Conservation (phyloP, 2,113 vertebrate genomes). For the Oxygymnocypris stewartii region DNA sequence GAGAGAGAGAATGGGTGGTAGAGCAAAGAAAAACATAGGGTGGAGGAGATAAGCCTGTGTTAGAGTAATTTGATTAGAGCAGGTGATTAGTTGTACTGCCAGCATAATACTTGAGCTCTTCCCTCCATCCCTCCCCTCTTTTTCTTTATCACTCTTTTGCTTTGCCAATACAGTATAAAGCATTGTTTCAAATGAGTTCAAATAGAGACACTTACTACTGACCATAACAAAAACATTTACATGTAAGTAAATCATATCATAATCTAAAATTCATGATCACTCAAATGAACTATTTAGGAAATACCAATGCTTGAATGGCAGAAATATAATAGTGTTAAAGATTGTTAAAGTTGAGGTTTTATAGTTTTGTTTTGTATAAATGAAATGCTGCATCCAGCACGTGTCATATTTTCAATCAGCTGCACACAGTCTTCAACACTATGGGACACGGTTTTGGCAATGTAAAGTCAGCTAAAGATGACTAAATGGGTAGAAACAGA, state of each 20-base stretch:
- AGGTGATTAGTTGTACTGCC: conserved; percentile 50
- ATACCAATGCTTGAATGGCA: not conserved
- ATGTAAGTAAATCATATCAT: not conserved
- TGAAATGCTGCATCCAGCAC: not conserved
- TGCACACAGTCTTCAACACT: not conserved
- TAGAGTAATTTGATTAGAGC: conserved; percentile 50
- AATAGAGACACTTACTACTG: not conserved
- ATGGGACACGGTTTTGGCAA: not conserved
- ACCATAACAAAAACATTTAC: not conserved
- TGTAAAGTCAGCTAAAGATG: not conserved
- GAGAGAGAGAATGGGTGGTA: not conserved
- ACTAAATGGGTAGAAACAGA: not conserved
- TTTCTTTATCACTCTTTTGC: conserved; percentile 14
- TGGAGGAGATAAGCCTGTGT: conserved; percentile 30
- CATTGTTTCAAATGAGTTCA: not conserved
- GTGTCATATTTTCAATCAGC: not conserved
- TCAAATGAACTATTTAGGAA: not conserved
- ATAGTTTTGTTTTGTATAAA: not conserved
- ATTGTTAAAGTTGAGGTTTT: not conserved
- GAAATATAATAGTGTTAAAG: not conserved
- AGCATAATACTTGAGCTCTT: conserved; percentile 29
- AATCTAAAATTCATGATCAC: not conserved
- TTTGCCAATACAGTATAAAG: conserved; percentile 1
- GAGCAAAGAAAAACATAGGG: conserved; percentile 14
- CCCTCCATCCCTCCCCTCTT: not conserved